phyloP scores from a whole-genome alignment of 2,113 vertebrate genomes.

The Poecilia latipinna region DNA sequence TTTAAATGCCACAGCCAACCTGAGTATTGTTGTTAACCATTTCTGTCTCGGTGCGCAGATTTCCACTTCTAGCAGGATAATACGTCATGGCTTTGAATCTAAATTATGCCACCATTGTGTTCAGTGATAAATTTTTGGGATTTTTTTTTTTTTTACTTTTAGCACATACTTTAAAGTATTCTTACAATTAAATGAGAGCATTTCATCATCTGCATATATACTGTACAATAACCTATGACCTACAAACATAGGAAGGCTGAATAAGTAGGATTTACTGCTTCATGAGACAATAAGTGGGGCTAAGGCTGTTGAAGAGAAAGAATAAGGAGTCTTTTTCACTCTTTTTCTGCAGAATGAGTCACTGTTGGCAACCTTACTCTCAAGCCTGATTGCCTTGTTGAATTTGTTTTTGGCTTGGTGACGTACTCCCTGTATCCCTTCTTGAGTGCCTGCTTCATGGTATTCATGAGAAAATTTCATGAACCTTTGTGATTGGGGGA shows the following conservation, averaged over 20 bases:
- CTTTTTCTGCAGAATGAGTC: conserved; percentile 67
- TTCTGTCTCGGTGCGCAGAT: neutral
- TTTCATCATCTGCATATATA: neutral
- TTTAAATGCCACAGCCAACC: neutral
- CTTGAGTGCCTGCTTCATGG: conserved; percentile 43
- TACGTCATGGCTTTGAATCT: neutral
- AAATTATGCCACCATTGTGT: neutral
- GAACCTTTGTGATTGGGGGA: neutral
- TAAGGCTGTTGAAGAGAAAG: conserved; percentile 46
- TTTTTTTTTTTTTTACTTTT: conserved; percentile 1
- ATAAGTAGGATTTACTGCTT: conserved; percentile 28
- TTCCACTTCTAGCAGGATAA: neutral
- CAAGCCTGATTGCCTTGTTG: conserved; percentile 67
- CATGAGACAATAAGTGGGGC: conserved; percentile 40
- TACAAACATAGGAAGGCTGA: conserved; percentile 2
- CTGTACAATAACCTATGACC: conserved; percentile 10
- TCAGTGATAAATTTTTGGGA: neutral
- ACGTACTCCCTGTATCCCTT: conserved; percentile 45
- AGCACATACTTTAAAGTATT: neutral
- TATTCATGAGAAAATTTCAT: conserved; percentile 39
- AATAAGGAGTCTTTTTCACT: conserved; percentile 51
- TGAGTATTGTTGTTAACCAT: neutral
- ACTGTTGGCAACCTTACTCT: conserved; percentile 64
- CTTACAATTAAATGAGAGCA: neutral
- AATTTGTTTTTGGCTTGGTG: conserved; percentile 62